Evolutionary conservation across 2,888 invertebrate species (phyloP), one percentile per base, ranked within the genome.

Genomic region (Galerucella nymphaeae): DNA sequence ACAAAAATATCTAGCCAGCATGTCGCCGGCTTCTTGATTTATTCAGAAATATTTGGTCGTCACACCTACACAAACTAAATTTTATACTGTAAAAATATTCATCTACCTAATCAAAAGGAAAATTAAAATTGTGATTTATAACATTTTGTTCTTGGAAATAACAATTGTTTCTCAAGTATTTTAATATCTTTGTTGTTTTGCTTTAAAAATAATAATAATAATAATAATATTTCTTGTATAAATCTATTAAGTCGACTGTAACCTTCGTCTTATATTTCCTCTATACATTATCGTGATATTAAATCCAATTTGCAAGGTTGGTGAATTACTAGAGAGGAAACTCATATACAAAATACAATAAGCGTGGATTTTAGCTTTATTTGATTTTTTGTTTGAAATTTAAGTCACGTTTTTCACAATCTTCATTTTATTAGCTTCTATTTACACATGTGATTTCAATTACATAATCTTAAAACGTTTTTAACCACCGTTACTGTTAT

Each of bases 201-300:
- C 41, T 61, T 61, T 18, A 61, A 61, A 38, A 59, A 59, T 38
- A 38, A 38, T 55, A 53, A n/a, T n/a, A n/a, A n/a, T n/a, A 61
- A 61, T 59, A 59, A 59, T 38, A 38, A 38, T 55, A 53, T 53
- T 53, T 65, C 66, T 66, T 66, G 55, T 53, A 50, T 57, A 30
- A 38, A 50, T 73, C 66, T 70, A 70, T 59, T 73, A 73, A 71
- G 70, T 68, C 48, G 38, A 64, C 53, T 58, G 66, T 73, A 75
- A 73, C 75, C 75, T 75, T 73, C 75, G 48, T 68, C 53, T 75
- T 66, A 65, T 48, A 68, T 75, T 75, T 75, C 75, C 75, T 72
- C 64, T 68, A 64, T 70, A 64, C 41, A 59, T 59, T 66, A 65
- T 63, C 66, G 57, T 67, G 67, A 67, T 67, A 67, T 67, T 67